Base-by-base conservation (phyloP, 2,797 vertebrate species). In the Micromesistius poutassou region DNA sequence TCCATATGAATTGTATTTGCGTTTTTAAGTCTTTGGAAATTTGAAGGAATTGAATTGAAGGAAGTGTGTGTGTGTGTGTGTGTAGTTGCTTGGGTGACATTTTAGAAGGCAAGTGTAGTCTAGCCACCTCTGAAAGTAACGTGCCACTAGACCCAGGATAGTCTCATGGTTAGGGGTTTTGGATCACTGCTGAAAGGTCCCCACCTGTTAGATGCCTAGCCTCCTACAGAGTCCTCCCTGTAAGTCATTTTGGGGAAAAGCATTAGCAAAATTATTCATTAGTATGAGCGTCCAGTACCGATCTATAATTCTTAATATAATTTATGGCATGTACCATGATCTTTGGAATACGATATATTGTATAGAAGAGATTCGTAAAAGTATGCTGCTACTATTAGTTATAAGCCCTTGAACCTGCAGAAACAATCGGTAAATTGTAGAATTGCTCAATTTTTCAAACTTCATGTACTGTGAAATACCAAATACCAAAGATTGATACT, bases 11-110 rank as follows among this genome's bases (percentile, higher is more conserved):
- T 68, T 28, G 8, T 68, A 4, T 68, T 68, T 68, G 62, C 3
- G 25, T 68, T 68, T 62, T 62, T 28, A 68, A 68, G n/a, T 62
- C 55, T 62, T n/a, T 62, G 7, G n/a, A 68, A 68, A n/a, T 68
- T 25, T n/a, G n/a, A n/a, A n/a, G n/a, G n/a, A n/a, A n/a, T 68
- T 68, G 25, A 28, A 68, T 28, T 68, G 25, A 68, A 28, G 62
- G 62, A 28, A 28, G 62, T 68, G 25, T 66, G 50, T 62, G 50
- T 50, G 50, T 50, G 46, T 22, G 62, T 66, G 62, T 68, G 62
- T 28, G 62, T 68, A 28, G 7, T 62, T 25, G 22, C n/a, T 25
- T 8, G 55, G 55, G n/a, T 1, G 1, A 62, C 55, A 13, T 62
- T 62, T 25, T 8, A n/a, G n/a, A 62, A n/a, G n/a, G 2, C 7